Evolutionary conservation across 2,797 vertebrate genomes (phyloP), one percentile per base, ranked within the genome.

Genomic region (Halcyon smyrnensis): DNA sequence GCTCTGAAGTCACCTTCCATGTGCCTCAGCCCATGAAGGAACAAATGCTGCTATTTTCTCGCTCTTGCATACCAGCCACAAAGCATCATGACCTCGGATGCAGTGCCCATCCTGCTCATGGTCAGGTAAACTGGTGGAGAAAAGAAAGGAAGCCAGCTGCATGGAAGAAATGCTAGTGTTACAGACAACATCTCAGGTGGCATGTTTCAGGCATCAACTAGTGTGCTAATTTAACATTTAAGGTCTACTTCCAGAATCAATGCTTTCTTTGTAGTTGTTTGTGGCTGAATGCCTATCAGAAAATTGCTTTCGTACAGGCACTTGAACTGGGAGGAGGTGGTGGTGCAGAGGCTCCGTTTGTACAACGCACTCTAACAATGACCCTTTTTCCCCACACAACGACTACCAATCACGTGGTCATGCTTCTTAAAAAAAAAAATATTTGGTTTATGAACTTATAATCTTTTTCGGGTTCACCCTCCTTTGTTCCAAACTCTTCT

Each of bases 21-120:
- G 0, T 13, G 23, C 18, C 39, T 46, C 3, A 2, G 48, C 48
- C 30, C 84, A 43, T 0, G 2, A 17, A 30, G 51, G 39, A 64
- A 34, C 11, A 28, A 76, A 2, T 1, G 20, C 20, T 32, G 39
- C 23, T 30, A 2, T 23, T 7, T 34, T 34, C 41, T 50, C 2
- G 3, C 36, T 50, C 59, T 3, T 3, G 3, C 17, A 36, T 50
- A 32, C 30, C 27, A 53, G 53, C 14, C 14, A 20, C 37, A 56
- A 46, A 65, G 46, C 45, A 70, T 19, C 25, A 19, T 0, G 2
- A 10, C 43, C 34, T 32, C 15, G 39, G 32, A 32, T 8, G 30
- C 16, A 36, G 69, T 34, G 37, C 50, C 37, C 7, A 1, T 28
- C 39, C 32, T 41, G 39, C 0, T 0, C 39, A 37, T 37, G 46